Conservation (phyloP, 2,797 vertebrate genomes). For the Benthosema pterotum region DNA sequence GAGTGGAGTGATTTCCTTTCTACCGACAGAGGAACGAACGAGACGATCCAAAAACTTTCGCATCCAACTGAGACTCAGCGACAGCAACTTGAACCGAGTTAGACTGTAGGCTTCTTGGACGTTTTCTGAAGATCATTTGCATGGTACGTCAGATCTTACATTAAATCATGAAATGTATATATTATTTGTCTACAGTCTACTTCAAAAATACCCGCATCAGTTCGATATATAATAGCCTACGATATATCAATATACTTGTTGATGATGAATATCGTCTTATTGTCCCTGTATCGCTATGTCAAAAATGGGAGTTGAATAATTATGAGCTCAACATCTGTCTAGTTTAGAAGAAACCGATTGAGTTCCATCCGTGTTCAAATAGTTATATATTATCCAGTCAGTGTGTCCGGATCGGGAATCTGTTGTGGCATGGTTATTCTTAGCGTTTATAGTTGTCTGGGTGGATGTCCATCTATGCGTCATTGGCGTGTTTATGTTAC, state of each 20-base stretch:
- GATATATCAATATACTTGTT: neutral
- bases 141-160: constrained; percentile 63
- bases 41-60: constrained; percentile 2
- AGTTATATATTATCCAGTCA: no score
- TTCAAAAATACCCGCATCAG: neutral
- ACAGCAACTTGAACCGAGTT: constrained; percentile 45
- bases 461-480: no score
- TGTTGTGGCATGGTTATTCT: no score
- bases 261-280: neutral
- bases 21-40: constrained; percentile 13
- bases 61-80: constrained; percentile 36
- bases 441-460: no score
- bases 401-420: no score
- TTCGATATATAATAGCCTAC: no score
- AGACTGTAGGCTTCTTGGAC: constrained; percentile 1
- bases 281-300: neutral
- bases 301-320: constrained; percentile 14
- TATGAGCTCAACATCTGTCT: constrained; percentile 51
- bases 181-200: neutral
- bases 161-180: neutral
- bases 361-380: no score
- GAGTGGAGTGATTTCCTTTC: constrained; percentile 15
- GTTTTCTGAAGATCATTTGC: constrained; percentile 9
- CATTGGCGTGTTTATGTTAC: no score
- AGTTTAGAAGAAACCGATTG: no score